Evolutionary conservation across 1,140 invertebrate genomes (phyloP), one percentile per base, ranked within the genome.

Genomic region (Pseudomyrmex flavicornis): DNA sequence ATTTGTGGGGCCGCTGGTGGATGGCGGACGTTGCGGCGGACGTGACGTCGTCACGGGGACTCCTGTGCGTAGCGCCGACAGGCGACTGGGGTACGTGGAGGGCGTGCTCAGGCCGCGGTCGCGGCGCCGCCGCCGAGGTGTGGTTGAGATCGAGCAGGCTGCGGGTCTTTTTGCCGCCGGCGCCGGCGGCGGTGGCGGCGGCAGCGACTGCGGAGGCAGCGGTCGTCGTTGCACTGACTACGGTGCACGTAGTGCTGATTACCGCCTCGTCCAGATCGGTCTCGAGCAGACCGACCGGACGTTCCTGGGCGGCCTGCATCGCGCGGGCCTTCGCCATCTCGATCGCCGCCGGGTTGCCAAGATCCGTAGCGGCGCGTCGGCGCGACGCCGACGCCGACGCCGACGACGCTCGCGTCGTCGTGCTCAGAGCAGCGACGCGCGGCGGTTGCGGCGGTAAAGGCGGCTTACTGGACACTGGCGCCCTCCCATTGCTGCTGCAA

Each of bases 261-360:
- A 90, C 91, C 86, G 90, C 96, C 90, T 96, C 96, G 95, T 98
- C 97, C 91, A 98, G 95, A 95, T 98, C 97, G 85, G 97, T 98
- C 95, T 98, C 97, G 92, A 98, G 97, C 93, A 97, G 95, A 89
- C 97, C 97, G 93, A 94, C 94, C 73, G 93, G 93, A 88, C 94
- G 90, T 90, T 89, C 86, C 85, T 92, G 85, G 90, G 88, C 92
- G 89, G 92, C 93, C 91, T 93, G 94, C 93, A 94, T 94, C 91
- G 93, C 90, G 86, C 94, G 93, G 90, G 93, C 93, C 88, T 93
- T 94, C 91, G 93, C 93, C 93, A 94, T 94, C 92, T 94, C 93
- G 92, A 94, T 93, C 87, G 92, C 92, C 87, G 91, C 91, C 91
- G 93, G 93, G 92, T 92, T 94, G 83, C 93, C 93, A 87, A 94